Percentiles rank a stretch among this genome's conserved stretches.
Conservation (phyloP, 53 echinoderm and acorn worm genomes). For the Glandiceps talaboti region DNA sequence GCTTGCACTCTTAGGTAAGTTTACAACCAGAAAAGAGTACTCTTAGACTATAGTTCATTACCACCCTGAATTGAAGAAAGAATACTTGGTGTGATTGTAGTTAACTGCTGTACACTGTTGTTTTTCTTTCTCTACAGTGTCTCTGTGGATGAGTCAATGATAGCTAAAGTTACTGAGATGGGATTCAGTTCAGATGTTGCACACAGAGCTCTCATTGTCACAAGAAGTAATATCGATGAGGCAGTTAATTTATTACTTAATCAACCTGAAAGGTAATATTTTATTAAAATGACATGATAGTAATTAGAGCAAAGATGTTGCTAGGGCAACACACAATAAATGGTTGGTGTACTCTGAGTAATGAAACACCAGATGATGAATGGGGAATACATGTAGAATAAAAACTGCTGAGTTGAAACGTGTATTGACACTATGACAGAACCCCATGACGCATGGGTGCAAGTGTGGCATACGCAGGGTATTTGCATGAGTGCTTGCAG, state of each 20-base stretch:
- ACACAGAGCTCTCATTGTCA: slow-evolving; percentile 28
- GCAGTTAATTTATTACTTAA: slow-evolving; percentile 26
- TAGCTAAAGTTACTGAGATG: slow-evolving; percentile 28
- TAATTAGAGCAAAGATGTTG: too few relatives aligned
- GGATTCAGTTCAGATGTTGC: slow-evolving; percentile 30
- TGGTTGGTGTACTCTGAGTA: too few relatives aligned
- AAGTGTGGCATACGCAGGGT: too few relatives aligned
- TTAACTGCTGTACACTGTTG: not conserved
- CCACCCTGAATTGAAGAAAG: not conserved
- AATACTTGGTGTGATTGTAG: not conserved
- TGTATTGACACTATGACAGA: too few relatives aligned
- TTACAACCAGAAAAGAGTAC: too few relatives aligned
- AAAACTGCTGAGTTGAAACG: too few relatives aligned
- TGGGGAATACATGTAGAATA: too few relatives aligned
- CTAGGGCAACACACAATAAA: too few relatives aligned
- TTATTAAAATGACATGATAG: too few relatives aligned
- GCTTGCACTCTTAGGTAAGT: not conserved
- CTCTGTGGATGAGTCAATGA: slow-evolving; percentile 25
- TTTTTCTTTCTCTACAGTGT: not conserved
- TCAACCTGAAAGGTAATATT: slow-evolving; percentile 43
- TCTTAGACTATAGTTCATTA: not conserved
- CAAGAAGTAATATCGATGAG: slow-evolving; percentile 25
- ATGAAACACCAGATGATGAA: too few relatives aligned
- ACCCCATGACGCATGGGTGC: too few relatives aligned
- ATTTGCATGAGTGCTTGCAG: too few relatives aligned